phyloP scores from a whole-genome alignment of 1,140 invertebrate genomes.

The Caligus rogercresseyi region DNA sequence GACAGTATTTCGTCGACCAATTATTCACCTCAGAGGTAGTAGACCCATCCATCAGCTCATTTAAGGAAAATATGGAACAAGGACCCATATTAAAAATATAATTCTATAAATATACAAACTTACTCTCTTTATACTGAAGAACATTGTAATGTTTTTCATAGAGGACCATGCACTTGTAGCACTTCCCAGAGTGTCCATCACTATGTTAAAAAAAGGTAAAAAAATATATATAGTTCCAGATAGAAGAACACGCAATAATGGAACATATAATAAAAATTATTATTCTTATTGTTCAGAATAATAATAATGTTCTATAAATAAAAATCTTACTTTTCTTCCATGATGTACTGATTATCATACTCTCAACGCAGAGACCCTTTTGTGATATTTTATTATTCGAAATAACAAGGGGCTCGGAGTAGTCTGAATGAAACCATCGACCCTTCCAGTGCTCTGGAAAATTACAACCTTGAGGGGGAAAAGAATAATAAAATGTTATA shows the following conservation, averaged over 20 bases:
- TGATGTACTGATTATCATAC: slow-evolving; percentile 20
- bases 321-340: slow-evolving; percentile 1
- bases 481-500: neutral
- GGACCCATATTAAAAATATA: neutral
- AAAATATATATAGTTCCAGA: neutral
- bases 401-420: slow-evolving; percentile 22
- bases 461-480: slow-evolving; percentile 16
- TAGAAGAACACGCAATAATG: too few relatives aligned
- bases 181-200: slow-evolving; percentile 18
- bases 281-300: too few relatives aligned
- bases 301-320: neutral
- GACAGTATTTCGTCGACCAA: too few relatives aligned
- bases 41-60: too few relatives aligned
- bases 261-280: too few relatives aligned
- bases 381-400: slow-evolving; percentile 22
- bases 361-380: slow-evolving; percentile 22
- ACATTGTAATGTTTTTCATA: slow-evolving; percentile 25
- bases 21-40: too few relatives aligned
- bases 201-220: neutral
- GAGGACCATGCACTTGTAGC: slow-evolving; percentile 22
- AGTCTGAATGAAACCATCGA: slow-evolving; percentile 23
- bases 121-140: slow-evolving; percentile 24
- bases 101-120: slow-evolving; percentile 16
- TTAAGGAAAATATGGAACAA: too few relatives aligned
- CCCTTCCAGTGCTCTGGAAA: slow-evolving; percentile 22